Percentiles rank a stretch among this genome's conserved stretches.
Conservation (phyloP, 2,888 invertebrate species). For the Cryptus viduatorius region DNA sequence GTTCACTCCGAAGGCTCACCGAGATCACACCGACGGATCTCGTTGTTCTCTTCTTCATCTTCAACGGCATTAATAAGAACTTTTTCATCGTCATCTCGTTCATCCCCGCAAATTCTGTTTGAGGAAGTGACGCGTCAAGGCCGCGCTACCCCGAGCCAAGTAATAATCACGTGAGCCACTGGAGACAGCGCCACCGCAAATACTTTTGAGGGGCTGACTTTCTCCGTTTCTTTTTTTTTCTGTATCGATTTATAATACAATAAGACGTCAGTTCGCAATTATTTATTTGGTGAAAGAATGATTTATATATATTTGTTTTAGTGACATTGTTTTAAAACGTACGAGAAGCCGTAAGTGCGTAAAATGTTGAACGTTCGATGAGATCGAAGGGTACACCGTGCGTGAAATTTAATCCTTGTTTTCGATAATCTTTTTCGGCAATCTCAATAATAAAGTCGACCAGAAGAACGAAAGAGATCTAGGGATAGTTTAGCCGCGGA, state of each 20-base stretch:
- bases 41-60: constrained; percentile 24
- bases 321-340: neutral
- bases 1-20: constrained; percentile 82
- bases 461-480: constrained; percentile 32
- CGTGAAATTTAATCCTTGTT: constrained; percentile 18
- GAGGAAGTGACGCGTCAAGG: constrained; percentile 46
- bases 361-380: neutral
- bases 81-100: constrained; percentile 50
- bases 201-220: neutral
- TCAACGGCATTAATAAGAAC: neutral
- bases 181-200: constrained; percentile 2
- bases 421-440: neutral
- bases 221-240: neutral
- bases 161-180: constrained; percentile 35
- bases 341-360: neutral
- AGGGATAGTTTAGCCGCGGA: constrained; percentile 31
- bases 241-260: neutral
- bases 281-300: neutral
- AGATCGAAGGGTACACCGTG: neutral
- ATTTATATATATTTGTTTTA: too few relatives aligned
- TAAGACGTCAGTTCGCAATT: neutral
- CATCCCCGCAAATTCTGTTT: neutral
- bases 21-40: constrained; percentile 78
- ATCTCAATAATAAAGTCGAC: neutral
- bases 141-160: constrained; percentile 46